Evolutionary conservation across 2,797 vertebrate species (phyloP).

Genomic region (Paratrypauchen microcephalus): DNA sequence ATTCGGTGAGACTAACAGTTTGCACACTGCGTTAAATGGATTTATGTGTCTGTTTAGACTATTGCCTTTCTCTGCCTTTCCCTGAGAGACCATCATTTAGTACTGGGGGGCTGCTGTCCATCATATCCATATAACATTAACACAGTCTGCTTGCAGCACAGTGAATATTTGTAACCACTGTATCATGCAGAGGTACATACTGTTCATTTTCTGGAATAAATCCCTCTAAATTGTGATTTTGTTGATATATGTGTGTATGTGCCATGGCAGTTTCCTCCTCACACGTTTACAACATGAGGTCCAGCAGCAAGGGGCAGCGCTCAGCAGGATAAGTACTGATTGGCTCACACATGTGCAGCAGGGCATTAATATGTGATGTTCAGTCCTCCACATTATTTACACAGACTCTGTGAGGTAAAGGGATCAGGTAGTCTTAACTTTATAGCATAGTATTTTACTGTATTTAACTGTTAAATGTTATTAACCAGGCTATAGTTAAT

Average conservation of each 20-base stretch:
- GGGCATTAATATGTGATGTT: slow-evolving; percentile 15
- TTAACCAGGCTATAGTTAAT: neutral
- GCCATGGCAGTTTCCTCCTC: slow-evolving; percentile 15
- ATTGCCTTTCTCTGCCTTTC: neutral
- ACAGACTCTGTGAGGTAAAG: neutral
- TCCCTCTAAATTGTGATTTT: neutral
- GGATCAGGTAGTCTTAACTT: neutral
- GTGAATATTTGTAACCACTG: slow-evolving; percentile 8
- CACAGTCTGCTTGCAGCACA: neutral
- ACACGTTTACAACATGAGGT: slow-evolving; percentile 3
- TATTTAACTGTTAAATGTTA: neutral
- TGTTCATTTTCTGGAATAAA: slow-evolving; percentile 4
- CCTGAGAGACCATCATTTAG: neutral
- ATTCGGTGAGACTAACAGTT: neutral
- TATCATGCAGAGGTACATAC: neutral
- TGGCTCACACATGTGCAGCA: slow-evolving; percentile 18
- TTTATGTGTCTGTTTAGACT: neutral
- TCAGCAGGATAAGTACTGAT: slow-evolving; percentile 19
- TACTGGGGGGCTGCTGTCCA: neutral
- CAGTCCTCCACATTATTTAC: slow-evolving; percentile 1
- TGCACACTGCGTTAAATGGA: neutral
- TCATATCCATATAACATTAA: neutral
- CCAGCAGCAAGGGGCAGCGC: slow-evolving; percentile 9
- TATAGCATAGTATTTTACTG: neutral
- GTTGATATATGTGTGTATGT: neutral